Conservation (phyloP, 2,113 vertebrate species). For the Phycodurus eques region DNA sequence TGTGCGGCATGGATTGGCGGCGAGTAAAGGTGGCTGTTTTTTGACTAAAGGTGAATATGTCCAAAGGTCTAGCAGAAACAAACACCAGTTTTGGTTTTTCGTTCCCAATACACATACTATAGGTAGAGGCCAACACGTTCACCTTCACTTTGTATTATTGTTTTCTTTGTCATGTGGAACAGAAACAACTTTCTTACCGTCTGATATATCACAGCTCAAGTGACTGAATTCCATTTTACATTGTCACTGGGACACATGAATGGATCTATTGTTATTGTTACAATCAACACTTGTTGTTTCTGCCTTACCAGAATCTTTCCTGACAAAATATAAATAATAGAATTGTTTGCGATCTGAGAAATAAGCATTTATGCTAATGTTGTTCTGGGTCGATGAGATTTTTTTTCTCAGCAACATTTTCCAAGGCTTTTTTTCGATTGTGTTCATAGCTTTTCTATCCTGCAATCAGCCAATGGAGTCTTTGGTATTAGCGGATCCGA, state of each 20-base stretch:
- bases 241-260: not conserved
- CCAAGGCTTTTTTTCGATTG: not conserved
- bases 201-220: not conserved
- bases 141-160: not conserved
- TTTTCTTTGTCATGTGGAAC: not conserved
- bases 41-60: constrained; percentile 50
- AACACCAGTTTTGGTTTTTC: constrained; percentile 67
- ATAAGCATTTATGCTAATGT: not conserved
- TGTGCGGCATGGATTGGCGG: no score
- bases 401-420: not conserved
- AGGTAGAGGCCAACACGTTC: constrained; percentile 59
- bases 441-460: not conserved
- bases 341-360: not conserved
- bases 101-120: constrained; percentile 59
- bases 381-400: not conserved
- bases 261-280: not conserved
- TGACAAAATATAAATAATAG: not conserved
- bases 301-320: not conserved
- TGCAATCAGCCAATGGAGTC: not conserved
- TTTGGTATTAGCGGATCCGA: no score
- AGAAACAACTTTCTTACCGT: not conserved
- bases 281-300: not conserved
- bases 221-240: not conserved
- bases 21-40: no score
- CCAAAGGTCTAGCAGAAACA: constrained; percentile 68